These are phyloP conservation scores for Botia kubotai DNA, from an alignment of 2,797 vertebrate genomes.

Conservation along the genomic window DNA sequence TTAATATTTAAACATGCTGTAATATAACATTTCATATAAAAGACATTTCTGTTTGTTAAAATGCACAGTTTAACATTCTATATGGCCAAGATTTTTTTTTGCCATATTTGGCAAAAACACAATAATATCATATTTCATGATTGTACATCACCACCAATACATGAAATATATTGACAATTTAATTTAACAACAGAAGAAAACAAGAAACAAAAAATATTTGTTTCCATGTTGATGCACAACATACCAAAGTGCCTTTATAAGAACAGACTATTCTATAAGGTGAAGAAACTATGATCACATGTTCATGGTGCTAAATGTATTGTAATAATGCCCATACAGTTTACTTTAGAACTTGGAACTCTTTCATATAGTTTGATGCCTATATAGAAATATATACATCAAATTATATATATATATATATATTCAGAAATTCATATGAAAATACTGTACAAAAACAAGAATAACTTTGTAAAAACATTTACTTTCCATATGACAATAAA, in stretches of 20 bases:
- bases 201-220: neutral
- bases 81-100: conserved; percentile 21
- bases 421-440: conserved; percentile 74
- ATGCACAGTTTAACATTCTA: conserved; percentile 24
- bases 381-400: conserved; percentile 75
- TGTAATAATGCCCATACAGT: conserved; percentile 58
- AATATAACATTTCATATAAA: conserved; percentile 38
- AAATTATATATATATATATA: conserved; percentile 79
- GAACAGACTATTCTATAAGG: conserved; percentile 20
- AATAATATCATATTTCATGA: conserved; percentile 44
- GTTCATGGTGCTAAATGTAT: conserved; percentile 30
- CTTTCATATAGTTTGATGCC: conserved; percentile 25
- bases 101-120: conserved; percentile 38
- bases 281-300: conserved; percentile 30
- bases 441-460: conserved; percentile 88
- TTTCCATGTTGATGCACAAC: conserved; percentile 22
- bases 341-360: conserved; percentile 27
- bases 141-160: conserved; percentile 38
- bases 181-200: conserved; percentile 22
- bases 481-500: conserved; percentile 80
- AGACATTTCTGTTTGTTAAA: conserved; percentile 10
- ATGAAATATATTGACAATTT: conserved; percentile 29
- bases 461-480: conserved; percentile 91
- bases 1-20: conserved; percentile 53
- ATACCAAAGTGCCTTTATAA: conserved; percentile 26